Evolutionary conservation across 2,797 vertebrate genomes (phyloP).

Genomic region (Phalloptychus januarius): DNA sequence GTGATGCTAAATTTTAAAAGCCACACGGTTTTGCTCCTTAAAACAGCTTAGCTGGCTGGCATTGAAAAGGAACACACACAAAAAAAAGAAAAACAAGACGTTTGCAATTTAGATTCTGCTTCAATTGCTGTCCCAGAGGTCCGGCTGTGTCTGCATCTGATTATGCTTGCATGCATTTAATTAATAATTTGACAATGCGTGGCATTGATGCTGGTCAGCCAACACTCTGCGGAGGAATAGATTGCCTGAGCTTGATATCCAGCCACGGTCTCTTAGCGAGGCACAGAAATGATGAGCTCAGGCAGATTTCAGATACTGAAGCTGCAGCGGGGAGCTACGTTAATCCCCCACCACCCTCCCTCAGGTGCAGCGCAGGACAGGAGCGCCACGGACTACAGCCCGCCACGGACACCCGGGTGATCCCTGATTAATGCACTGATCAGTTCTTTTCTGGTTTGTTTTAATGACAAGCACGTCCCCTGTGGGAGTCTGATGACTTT

Average conservation of each 20-base stretch:
- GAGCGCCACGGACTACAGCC: slow-evolving; percentile 48
- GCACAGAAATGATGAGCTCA: slow-evolving; percentile 74
- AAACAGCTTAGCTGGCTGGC: slow-evolving; percentile 49
- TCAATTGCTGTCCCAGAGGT: slow-evolving; percentile 68
- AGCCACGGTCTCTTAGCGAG: slow-evolving; percentile 54
- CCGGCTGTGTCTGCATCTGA: slow-evolving; percentile 71
- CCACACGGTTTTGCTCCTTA: slow-evolving; percentile 27
- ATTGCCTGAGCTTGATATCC: slow-evolving; percentile 68
- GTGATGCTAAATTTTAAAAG: slow-evolving; percentile 55
- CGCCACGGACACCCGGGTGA: slow-evolving; percentile 51
- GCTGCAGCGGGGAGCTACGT: slow-evolving; percentile 47
- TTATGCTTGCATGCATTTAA: slow-evolving; percentile 73
- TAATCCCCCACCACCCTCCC: slow-evolving; percentile 73
- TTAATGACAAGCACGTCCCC: slow-evolving; percentile 82
- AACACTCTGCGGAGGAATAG: slow-evolving; percentile 64
- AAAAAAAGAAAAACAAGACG: slow-evolving; percentile 36
- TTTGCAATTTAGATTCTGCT: slow-evolving; percentile 75
- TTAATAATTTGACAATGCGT: slow-evolving; percentile 74
- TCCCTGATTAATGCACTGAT: slow-evolving; percentile 88
- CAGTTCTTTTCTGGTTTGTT: slow-evolving; percentile 84
- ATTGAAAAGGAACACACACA: slow-evolving; percentile 52
- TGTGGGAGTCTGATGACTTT: slow-evolving; percentile 78
- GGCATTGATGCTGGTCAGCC: slow-evolving; percentile 71
- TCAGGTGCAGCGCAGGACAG: slow-evolving; percentile 63
- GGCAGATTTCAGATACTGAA: slow-evolving; percentile 74